Percentiles rank a stretch among this genome's conserved stretches.
These are phyloP conservation scores for Odontomachus brunneus DNA, from an alignment of 1,140 invertebrate species.

Conservation along the genomic window DNA sequence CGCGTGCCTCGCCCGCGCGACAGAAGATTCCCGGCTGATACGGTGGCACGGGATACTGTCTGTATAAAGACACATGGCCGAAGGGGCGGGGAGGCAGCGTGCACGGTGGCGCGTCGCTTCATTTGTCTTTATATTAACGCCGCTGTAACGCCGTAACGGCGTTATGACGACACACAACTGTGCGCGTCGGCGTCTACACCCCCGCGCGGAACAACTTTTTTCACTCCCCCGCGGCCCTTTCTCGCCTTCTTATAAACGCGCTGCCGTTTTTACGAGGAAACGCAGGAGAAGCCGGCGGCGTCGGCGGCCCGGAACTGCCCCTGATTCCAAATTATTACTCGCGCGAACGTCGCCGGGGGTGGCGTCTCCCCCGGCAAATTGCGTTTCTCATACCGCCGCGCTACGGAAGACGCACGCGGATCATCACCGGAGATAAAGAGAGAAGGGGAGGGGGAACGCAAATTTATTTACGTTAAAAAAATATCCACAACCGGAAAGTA, in stretches of 20 bases:
- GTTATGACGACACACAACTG: constrained; percentile 51
- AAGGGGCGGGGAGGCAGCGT: constrained; percentile 43
- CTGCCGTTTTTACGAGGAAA: constrained; percentile 50
- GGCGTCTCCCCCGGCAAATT: constrained; percentile 43
- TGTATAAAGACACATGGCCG: constrained; percentile 84
- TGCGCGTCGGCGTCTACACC: not conserved
- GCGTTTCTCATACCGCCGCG: not conserved
- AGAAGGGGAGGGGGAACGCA: not conserved
- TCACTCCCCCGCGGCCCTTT: constrained; percentile 24
- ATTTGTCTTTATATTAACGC: constrained; percentile 85
- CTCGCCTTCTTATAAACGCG: constrained; percentile 53
- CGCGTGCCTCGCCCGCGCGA: constrained; percentile 25
- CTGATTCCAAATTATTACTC: constrained; percentile 57
- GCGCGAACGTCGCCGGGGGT: constrained; percentile 23
- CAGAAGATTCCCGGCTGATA: constrained; percentile 72
- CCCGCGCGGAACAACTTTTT: constrained; percentile 43
- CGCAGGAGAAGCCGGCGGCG: too few relatives aligned
- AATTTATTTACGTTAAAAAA: constrained; percentile 11
- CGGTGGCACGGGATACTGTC: constrained; percentile 73
- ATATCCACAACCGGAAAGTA: not conserved
- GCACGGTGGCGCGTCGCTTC: constrained; percentile 73
- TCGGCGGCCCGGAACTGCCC: constrained; percentile 38
- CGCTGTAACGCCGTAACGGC: constrained; percentile 64
- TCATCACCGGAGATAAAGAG: constrained; percentile 5
- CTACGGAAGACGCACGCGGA: not conserved